phyloP scores from a whole-genome alignment of 2,888 invertebrate species.

The Ophion costatus region DNA sequence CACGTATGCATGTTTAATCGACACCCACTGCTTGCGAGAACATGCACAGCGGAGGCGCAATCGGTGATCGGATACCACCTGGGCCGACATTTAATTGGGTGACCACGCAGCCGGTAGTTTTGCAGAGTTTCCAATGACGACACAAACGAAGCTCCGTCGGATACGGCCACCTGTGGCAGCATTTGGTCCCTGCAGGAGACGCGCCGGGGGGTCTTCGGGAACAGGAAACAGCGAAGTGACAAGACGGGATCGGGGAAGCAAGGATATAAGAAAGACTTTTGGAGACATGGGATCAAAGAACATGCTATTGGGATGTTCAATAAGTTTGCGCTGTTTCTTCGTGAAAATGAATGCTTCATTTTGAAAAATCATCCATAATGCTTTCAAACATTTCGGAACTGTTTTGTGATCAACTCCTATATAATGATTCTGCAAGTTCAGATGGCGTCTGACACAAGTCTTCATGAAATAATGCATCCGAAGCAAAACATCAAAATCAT shows the following conservation, averaged over 20 bases:
- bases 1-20: not conserved
- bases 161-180: not conserved
- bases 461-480: too few relatives aligned
- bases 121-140: not conserved
- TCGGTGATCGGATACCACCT: not conserved
- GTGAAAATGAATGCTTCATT: too few relatives aligned
- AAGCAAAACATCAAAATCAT: too few relatives aligned
- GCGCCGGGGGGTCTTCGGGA: not conserved
- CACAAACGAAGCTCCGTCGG: not conserved
- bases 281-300: not conserved
- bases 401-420: too few relatives aligned
- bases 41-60: too few relatives aligned
- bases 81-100: not conserved
- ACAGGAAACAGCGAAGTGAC: not conserved
- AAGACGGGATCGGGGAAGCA: not conserved
- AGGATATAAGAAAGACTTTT: not conserved
- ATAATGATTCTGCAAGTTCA: too few relatives aligned
- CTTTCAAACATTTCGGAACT: too few relatives aligned
- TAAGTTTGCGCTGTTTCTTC: too few relatives aligned
- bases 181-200: not conserved
- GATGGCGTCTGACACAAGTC: too few relatives aligned
- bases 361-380: too few relatives aligned
- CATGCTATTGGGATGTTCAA: too few relatives aligned
- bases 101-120: not conserved
- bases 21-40: not conserved